Base-by-base conservation (phyloP, 2,888 invertebrate species). In the Serrognathus titanus region DNA sequence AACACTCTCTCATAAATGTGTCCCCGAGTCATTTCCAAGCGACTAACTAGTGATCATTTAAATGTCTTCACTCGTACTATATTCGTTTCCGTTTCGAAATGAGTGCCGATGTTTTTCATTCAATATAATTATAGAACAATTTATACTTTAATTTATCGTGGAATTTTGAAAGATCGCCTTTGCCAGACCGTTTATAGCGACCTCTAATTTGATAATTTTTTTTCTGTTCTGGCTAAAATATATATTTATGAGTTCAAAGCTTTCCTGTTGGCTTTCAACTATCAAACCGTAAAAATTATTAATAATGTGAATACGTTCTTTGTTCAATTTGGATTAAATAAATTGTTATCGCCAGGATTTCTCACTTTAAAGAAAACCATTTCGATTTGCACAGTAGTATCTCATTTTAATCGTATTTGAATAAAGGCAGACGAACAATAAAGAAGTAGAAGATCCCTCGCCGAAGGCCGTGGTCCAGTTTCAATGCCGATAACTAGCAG, bases 21-120 rank as follows among this genome's bases (percentile, higher is more conserved):
- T 75, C 73, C 53, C 62, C 75, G 65, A 66, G 69, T 69, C 73
- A 70, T 71, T 75, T 73, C 68, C 70, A 63, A 60, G 52, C 71
- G 70, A 71, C 76, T 75, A 75, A 75, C 76, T 72, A 74, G 73
- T 69, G 60, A 63, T 69, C 72, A 67, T 76, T 74, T 74, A 74
- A 65, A 65, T 67, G 72, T 76, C 75, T 64, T 67, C 76, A 66
- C 73, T 60, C 60, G 52, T 65, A 68, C 68, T 64, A 68, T 71
- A 70, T 68, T 66, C 71, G 70, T 73, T 71, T 74, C 72, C 74
- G 72, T 71, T 64, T 61, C 16, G 38, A 49, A 55, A 45, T 40
- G 35, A 41, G 39, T 57, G 51, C 31, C 48, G 24, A 13, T 36
- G 13, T 13, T 37, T 43, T 48, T 41, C 40, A 52, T 46, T 24